phyloP scores from a whole-genome alignment of 1,140 invertebrate species.

The Aricia agestis region DNA sequence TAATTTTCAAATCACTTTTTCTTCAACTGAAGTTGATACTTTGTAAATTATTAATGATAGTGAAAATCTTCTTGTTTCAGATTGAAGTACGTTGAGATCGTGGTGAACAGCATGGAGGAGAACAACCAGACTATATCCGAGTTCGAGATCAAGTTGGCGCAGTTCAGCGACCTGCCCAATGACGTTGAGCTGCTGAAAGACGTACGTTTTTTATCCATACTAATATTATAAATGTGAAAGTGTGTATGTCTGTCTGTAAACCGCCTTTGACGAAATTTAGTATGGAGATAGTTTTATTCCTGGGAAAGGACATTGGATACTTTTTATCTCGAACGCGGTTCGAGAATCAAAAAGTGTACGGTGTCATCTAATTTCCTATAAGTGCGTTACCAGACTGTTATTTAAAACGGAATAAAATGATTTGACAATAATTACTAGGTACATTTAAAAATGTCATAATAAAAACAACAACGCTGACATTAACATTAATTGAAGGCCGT shows the following conservation, averaged over 20 bases:
- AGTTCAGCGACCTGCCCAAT: conserved; percentile 71
- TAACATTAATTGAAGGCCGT: no score
- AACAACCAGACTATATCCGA: conserved; percentile 92
- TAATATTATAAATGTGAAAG: background rate
- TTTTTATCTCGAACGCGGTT: no score
- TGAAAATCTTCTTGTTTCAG: conserved; percentile 39
- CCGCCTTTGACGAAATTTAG: no score
- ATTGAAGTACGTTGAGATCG: conserved; percentile 93
- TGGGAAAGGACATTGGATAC: no score
- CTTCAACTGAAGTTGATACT: no score
- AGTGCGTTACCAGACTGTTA: background rate
- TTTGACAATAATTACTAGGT: background rate
- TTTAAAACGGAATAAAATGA: background rate
- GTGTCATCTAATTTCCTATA: no score
- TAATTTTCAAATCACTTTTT: no score
- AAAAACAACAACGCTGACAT: no score
- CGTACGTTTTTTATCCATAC: conserved; percentile 42
- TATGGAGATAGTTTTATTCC: no score
- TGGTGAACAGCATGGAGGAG: conserved; percentile 92
- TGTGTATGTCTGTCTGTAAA: background rate
- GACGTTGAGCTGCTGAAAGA: conserved; percentile 71
- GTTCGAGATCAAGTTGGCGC: conserved; percentile 90
- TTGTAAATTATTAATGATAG: background rate
- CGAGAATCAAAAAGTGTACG: no score
- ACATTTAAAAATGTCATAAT: background rate